These are phyloP conservation scores for Limnephilus lunatus DNA, from an alignment of 2,888 invertebrate genomes.

Conservation along the genomic window DNA sequence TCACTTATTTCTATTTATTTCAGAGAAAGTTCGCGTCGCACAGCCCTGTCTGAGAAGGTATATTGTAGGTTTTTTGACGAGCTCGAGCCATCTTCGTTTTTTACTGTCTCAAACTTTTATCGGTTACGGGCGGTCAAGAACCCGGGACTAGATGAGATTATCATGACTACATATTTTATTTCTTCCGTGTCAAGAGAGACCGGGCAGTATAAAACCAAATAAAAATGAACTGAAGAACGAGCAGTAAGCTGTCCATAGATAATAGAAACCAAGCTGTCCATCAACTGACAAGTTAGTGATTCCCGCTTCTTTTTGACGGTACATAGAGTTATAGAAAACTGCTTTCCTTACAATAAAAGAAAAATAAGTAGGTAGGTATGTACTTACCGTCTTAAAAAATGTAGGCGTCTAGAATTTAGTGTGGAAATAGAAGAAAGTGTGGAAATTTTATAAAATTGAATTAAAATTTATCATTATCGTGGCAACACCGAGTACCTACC, in stretches of 20 bases:
- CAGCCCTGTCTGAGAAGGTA: background rate
- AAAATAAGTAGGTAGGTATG: no score
- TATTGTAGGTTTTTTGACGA: constrained; percentile 25
- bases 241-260: background rate
- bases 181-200: constrained; percentile 46
- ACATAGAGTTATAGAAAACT: background rate
- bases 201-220: constrained; percentile 25
- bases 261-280: background rate
- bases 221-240: constrained; percentile 38
- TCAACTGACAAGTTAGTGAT: constrained; percentile 25
- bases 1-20: background rate
- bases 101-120: constrained; percentile 62
- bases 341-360: background rate
- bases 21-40: background rate
- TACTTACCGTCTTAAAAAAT: no score
- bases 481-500: no score
- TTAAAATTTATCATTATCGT: no score
- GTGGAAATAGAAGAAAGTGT: no score
- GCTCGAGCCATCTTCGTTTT: constrained; percentile 56
- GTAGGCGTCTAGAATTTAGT: no score
- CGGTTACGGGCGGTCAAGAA: constrained; percentile 64
- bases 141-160: constrained; percentile 63
- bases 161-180: constrained; percentile 57
- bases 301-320: background rate
- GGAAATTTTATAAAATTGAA: no score